Evolutionary conservation across 2,888 invertebrate genomes (phyloP).

Genomic region (Allygus modestus): DNA sequence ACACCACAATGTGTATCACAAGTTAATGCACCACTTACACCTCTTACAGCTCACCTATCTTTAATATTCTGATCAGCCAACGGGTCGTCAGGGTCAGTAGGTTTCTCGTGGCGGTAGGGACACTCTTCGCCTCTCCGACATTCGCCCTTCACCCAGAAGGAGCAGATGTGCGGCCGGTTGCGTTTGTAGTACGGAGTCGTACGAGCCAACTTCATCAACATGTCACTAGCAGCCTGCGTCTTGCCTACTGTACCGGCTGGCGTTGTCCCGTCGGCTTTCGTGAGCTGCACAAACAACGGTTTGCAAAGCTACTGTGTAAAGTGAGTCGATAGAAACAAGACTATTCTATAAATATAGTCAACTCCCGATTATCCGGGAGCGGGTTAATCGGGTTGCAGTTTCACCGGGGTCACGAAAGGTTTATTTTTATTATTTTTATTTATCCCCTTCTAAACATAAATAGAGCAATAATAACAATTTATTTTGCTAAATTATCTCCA

Average conservation of each 20-base stretch:
- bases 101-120: slow-evolving; percentile 97
- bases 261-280: slow-evolving; percentile 72
- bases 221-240: slow-evolving; percentile 87
- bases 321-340: too few species aligned
- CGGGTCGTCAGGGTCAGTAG: slow-evolving; percentile 98
- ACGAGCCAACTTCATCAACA: slow-evolving; percentile 91
- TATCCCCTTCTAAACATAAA: too few species aligned
- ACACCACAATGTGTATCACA: too few species aligned
- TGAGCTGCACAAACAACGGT: slow-evolving; percentile 67
- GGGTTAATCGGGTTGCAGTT: too few species aligned
- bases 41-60: slow-evolving; percentile 80
- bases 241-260: slow-evolving; percentile 82
- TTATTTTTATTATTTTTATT: too few species aligned
- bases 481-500: too few species aligned
- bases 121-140: slow-evolving; percentile 98
- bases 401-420: too few species aligned
- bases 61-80: slow-evolving; percentile 97
- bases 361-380: too few species aligned
- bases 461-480: too few species aligned
- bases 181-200: slow-evolving; percentile 97
- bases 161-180: slow-evolving; percentile 96
- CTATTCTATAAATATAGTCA: too few species aligned
- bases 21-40: too few species aligned
- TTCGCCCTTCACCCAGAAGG: slow-evolving; percentile 99
- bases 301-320: too few species aligned